Evolutionary conservation across 2,797 vertebrate genomes (phyloP), one percentile per base, ranked within the genome.

Genomic region (Danio albolineatus): DNA sequence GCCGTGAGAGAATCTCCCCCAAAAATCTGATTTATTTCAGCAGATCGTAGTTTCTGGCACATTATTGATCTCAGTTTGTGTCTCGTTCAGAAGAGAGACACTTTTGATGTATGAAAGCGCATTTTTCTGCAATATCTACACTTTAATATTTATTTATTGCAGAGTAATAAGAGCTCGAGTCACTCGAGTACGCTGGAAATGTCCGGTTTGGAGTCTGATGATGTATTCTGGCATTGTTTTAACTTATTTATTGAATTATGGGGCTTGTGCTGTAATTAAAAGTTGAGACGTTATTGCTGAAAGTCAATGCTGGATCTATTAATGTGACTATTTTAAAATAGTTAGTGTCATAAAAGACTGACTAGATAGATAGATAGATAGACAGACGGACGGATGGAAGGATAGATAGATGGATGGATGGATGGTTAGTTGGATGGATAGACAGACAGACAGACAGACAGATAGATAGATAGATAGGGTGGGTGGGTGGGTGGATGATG

Each of bases 21-120:
- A 28, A 46, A 43, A 57, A 76, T 81, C 71, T n/a, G 54, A 81
- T 79, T 76, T 59, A 56, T 71, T 84, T 46, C 53, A 61, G 59
- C 64, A 59, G 60, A 78, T 81, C 56, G 13, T 48, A 57, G 76
- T 74, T 93, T 94, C 93, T 91, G 74, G 67, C 69, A 60, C 36
- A 13, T 77, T 36, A 56, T 77, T 77, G 6, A 67, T 67, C 39
- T 57, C 14, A 12, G 39, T 65, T 76, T 76, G 73, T 19, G 46
- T 19, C 46, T 62, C 13, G 59, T 75, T 56, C 43, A 13, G n/a
- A 70, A 43, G 7, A 59, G 54, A 49, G 65, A 67, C 46, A 17
- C 61, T 28, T 66, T 76, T 76, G 39, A 76, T 57, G 13, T 56
- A 17, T 17, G 66, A 74, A 48, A 61, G 57, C 16, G 9, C 19